Base-by-base conservation (phyloP, 2,888 invertebrate genomes). In the Latheticus oryzae region DNA sequence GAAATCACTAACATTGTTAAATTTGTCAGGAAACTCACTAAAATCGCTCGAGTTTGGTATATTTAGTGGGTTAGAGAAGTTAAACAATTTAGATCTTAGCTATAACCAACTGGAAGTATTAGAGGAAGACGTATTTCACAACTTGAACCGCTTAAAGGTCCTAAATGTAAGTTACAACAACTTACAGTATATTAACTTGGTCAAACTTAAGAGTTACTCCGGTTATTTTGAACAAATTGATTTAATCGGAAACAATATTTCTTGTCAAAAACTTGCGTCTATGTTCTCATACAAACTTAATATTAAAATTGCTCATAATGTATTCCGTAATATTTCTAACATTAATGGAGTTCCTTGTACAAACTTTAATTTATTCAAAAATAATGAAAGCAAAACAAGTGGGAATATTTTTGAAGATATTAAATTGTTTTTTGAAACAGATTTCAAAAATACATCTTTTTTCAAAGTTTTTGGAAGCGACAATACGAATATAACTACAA, bases 331-430 rank as follows among this genome's bases (percentile, higher is more conserved):
- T 8, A 19, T 35, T 5, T 8, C 17, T 15, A 35, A 35, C 19
- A 19, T 35, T 8, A 35, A 35, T 8, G 35, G 35, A 35, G 9
- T 35, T 15, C 35, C 35, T n/a, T 35, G 35, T n/a, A 35, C 17
- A 1, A 17, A 35, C 8, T 17, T 17, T 8, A 35, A 35, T 16
- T 17, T 35, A 1, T 5, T 13, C 2, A 32, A 32, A 9, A 5
- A 3, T 13, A 33, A 13, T 12, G 30, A 11, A 12, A 11, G 5
- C 12, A 30, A 30, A 12, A 11, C 5, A 3, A 30, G 12, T 30
- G 12, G 11, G 11, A 30, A 30, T 30, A 13, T 15, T 33, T 15
- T 33, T 1, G 7, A 15, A 33, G 33, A 13, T 7, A 13, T 33
- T 11, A 5, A 7, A 2, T 15, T 8, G 12, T 33, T 33, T 5